Conservation (phyloP, 2,888 invertebrate genomes). For the Atrina japonica region DNA sequence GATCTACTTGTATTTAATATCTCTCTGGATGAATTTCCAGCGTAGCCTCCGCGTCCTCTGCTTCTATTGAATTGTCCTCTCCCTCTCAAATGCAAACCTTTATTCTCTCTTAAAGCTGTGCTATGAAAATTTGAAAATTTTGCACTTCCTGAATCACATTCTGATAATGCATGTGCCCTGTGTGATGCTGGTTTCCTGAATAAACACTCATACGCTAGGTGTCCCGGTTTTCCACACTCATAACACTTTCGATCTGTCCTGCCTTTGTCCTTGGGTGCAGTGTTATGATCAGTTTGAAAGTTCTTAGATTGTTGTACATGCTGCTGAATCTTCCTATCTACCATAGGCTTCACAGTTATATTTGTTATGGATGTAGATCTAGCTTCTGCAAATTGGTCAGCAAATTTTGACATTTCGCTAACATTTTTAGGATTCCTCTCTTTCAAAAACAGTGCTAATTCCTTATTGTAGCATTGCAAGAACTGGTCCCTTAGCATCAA, state of each 20-base stretch:
- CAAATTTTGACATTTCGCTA: slow-evolving; percentile 25
- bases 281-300: neutral
- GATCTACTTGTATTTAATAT: too few species aligned
- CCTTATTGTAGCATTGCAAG: slow-evolving; percentile 19
- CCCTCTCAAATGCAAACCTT: too few species aligned
- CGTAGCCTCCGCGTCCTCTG: too few species aligned
- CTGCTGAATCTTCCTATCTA: too few species aligned
- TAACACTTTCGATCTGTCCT: slow-evolving; percentile 2
- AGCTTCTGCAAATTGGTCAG: slow-evolving; percentile 35
- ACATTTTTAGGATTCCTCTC: slow-evolving; percentile 16
- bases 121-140: neutral
- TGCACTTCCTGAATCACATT: too few species aligned
- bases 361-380: neutral
- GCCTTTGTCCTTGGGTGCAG: neutral
- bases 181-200: neutral
- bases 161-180: neutral
- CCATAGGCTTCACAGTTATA: too few species aligned
- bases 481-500: slow-evolving; percentile 31
- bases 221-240: slow-evolving; percentile 1
- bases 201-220: neutral
- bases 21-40: neutral
- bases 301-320: too few species aligned
- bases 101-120: neutral
- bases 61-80: neutral
- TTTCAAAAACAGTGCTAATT: slow-evolving; percentile 18